Percentiles rank a stretch among this genome's conserved stretches.
Evolutionary conservation across 2,797 vertebrate genomes (phyloP).

Genomic region (Fringilla coelebs): DNA sequence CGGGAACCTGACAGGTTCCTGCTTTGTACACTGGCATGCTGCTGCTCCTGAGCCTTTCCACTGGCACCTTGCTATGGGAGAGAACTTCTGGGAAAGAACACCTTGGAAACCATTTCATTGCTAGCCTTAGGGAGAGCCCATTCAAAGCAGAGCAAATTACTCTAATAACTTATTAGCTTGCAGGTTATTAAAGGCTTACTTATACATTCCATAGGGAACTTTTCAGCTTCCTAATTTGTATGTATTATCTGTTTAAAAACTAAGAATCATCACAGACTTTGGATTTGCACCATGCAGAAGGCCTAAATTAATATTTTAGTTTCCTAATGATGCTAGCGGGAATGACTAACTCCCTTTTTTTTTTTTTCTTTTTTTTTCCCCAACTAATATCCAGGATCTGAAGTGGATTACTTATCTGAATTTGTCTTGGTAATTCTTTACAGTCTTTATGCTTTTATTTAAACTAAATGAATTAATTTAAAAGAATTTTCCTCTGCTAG

Average conservation of each 20-base stretch:
- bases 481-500: background rate
- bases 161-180: background rate
- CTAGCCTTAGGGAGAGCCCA: background rate
- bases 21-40: background rate
- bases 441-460: background rate
- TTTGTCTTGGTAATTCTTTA: background rate
- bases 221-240: background rate
- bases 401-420: background rate
- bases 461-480: background rate
- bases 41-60: background rate
- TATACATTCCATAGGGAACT: background rate
- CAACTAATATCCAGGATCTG: background rate
- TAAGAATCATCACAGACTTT: background rate
- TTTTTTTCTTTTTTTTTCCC: background rate
- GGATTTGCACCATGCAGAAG: background rate
- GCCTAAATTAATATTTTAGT: background rate
- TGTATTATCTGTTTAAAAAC: background rate
- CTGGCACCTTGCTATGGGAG: background rate
- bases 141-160: background rate
- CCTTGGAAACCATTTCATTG: fast-evolving
- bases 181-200: background rate
- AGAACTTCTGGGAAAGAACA: background rate
- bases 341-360: background rate
- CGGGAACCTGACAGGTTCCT: background rate
- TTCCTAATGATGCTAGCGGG: background rate